Base-by-base conservation (phyloP, 2,888 invertebrate genomes). In the Rhamphomyia laevipes region DNA sequence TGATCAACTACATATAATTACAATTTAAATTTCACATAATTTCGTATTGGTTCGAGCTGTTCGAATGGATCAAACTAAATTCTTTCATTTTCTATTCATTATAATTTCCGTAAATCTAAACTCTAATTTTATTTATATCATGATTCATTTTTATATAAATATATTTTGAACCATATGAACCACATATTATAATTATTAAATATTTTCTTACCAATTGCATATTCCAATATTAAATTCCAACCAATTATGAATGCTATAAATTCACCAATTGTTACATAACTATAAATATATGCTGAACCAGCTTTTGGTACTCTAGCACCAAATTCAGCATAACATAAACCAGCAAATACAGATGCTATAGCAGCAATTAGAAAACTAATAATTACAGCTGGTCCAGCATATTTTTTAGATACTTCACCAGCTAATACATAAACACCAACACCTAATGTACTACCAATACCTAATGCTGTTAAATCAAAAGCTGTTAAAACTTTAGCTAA, bases 281-380 rank as follows among this genome's bases (percentile, higher is more conserved):
- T 91, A 75, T 94, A 94, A 7, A 92, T 81, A 61, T 94, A 94
- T 0, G 93, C 94, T 0, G 91, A 92, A 5, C 94, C 92, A 1
- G 91, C 91, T 62, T 84, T 85, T 0, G 92, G 92, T 1, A 91
- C 90, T 51, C 89, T 73, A 0, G 89, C 86, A 1, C 90, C 92
- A 66, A 92, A 92, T 70, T 93, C 93, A 0, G 92, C 91, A 66
- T 91, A 93, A 63, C 91, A 92, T 1, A 92, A 71, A n/a, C 67
- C 91, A 60, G 92, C 90, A 65, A 92, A 84, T 46, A 90, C 78
- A 13, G 91, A 90, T n/a, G 91, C 91, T 7, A 93, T 68, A 0
- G 91, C 93, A 1, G 92, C 93, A 47, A 93, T 76, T n/a, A 91
- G 72, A 62, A 93, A 93, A 2, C 89, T 89, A 17, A 94, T 65